Conservation (phyloP, 2,113 vertebrate genomes). For the Ornithorhynchus anatinus region DNA sequence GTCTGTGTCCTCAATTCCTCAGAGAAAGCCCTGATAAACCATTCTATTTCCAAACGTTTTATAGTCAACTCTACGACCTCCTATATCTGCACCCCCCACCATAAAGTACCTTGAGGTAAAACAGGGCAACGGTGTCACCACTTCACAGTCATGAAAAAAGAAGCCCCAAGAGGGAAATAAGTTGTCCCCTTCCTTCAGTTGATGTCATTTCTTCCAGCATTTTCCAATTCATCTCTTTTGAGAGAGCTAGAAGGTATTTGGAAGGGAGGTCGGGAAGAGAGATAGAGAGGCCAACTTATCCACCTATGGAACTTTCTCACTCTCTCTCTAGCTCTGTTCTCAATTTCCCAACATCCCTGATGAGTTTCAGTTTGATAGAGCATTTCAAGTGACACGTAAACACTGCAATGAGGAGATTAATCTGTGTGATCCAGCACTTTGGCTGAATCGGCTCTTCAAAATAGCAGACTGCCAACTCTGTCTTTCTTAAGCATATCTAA, state of each 20-base stretch:
- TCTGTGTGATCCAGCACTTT: neutral
- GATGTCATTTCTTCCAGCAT: neutral
- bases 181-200: neutral
- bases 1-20: no score
- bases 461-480: neutral
- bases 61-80: no score
- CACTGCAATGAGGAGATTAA: neutral
- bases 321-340: no score
- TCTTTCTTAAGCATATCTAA: no score
- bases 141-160: no score
- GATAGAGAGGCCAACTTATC: neutral
- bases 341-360: neutral
- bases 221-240: neutral
- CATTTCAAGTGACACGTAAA: neutral
- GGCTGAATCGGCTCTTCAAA: neutral
- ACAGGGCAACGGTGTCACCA: no score
- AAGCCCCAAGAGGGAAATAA: no score
- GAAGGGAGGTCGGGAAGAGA: neutral
- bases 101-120: no score
- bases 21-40: no score
- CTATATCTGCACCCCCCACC: no score
- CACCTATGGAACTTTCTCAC: neutral
- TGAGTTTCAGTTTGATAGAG: neutral
- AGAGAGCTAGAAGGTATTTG: neutral
- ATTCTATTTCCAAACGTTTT: no score